These are phyloP conservation scores for Gymnocephalus cernua DNA, from an alignment of 2,113 vertebrate species.

Conservation along the genomic window DNA sequence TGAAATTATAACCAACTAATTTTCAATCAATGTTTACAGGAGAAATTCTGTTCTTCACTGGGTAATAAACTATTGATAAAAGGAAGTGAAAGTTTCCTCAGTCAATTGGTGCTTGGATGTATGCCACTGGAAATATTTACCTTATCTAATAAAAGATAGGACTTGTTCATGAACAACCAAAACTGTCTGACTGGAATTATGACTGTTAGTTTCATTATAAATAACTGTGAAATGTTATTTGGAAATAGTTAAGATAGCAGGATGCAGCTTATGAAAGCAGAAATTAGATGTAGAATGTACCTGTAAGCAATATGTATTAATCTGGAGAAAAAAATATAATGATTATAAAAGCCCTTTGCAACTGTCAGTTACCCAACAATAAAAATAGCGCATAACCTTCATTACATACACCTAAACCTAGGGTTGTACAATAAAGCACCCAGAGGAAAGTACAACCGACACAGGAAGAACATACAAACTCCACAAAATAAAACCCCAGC, in stretches of 20 bases:
- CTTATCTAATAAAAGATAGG: constrained; percentile 41
- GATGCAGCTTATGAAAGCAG: constrained; percentile 3
- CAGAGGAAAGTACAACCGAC: not conserved
- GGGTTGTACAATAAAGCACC: not conserved
- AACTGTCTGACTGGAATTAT: constrained; percentile 18
- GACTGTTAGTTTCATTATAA: constrained; percentile 6
- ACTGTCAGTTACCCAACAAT: not conserved
- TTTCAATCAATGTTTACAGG: not conserved
- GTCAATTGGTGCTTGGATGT: constrained; percentile 20
- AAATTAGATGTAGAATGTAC: not conserved
- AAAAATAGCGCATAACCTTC: not conserved
- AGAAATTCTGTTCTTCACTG: constrained; percentile 11
- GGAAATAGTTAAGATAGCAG: constrained; percentile 5
- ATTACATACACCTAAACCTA: not conserved
- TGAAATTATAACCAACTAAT: not conserved
- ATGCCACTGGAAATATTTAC: constrained; percentile 43
- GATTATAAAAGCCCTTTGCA: not conserved
- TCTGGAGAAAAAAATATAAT: not conserved
- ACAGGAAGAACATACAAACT: not conserved
- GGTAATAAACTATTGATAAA: constrained; percentile 39
- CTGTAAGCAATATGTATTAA: not conserved
- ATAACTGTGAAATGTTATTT: constrained; percentile 32
- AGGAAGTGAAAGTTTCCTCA: constrained; percentile 36
- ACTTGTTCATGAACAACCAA: constrained; percentile 40
- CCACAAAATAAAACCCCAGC: not conserved